Evolutionary conservation across 1,140 invertebrate species (phyloP).

Genomic region (Lineus longissimus): DNA sequence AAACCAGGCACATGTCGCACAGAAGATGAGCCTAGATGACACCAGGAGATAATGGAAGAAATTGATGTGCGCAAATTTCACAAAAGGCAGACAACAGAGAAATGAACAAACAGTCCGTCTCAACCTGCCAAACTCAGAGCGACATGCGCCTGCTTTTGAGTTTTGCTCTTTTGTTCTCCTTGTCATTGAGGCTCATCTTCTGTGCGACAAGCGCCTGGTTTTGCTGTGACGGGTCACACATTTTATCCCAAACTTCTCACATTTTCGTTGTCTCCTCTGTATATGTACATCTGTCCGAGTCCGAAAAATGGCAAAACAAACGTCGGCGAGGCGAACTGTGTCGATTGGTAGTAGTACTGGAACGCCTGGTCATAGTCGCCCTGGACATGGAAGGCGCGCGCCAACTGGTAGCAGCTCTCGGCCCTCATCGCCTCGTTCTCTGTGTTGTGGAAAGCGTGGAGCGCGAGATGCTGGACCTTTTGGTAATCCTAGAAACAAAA

Average conservation of each 20-base stretch:
- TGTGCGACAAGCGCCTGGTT: no score
- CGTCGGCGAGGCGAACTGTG: constrained; percentile 89
- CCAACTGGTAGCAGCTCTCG: constrained; percentile 97
- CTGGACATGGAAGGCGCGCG: constrained; percentile 90
- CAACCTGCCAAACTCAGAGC: no score
- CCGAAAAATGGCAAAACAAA: constrained; percentile 98
- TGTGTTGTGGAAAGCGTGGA: constrained; percentile 97
- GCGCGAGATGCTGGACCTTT: constrained; percentile 92
- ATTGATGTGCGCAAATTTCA: no score
- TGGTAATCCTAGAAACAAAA: constrained; percentile 69
- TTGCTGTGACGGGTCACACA: no score
- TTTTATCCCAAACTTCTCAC: constrained; percentile 56
- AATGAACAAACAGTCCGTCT: no score
- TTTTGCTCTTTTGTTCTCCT: no score
- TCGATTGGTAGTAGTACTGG: constrained; percentile 99
- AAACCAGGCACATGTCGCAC: no score
- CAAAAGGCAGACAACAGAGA: no score
- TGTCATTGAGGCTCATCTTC: no score
- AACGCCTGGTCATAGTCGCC: constrained; percentile 96
- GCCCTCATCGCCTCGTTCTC: constrained; percentile 99
- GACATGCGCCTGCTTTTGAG: no score
- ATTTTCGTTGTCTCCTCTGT: constrained; percentile 94
- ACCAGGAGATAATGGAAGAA: no score
- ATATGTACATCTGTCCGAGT: constrained; percentile 98
- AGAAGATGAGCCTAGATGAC: no score